Percentiles rank a stretch among this genome's conserved stretches.
phyloP scores from a whole-genome alignment of 2,113 vertebrate genomes.

The Rhinolophus ferrumequinum region DNA sequence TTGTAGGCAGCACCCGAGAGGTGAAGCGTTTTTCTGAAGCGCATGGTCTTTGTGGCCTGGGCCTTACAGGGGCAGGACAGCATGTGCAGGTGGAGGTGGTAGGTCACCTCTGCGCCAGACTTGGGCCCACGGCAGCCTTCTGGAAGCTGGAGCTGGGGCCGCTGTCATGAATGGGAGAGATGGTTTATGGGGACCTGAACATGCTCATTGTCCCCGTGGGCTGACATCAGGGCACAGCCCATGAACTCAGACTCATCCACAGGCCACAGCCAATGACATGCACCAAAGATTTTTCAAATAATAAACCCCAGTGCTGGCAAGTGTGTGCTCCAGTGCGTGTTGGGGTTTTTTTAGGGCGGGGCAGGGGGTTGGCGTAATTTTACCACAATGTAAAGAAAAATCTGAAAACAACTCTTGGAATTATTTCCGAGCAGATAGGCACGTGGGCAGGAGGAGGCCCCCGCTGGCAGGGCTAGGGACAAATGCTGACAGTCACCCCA shows the following conservation, averaged over 20 bases:
- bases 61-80: conserved; percentile 26
- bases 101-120: fast-evolving
- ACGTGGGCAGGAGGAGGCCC: not conserved
- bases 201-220: fast-evolving
- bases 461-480: not conserved
- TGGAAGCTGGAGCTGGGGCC: not conserved
- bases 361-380: not conserved
- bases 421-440: not conserved
- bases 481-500: not conserved
- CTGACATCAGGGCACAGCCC: not conserved
- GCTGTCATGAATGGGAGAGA: not conserved
- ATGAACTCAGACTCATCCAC: not conserved
- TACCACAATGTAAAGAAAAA: not conserved
- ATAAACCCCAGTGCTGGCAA: not conserved
- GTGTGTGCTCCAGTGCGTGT: fast-evolving
- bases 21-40: not conserved
- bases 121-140: not conserved
- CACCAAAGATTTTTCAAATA: not conserved
- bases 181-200: no score
- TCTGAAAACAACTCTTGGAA: not conserved
- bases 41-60: fast-evolving
- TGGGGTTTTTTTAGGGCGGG: not conserved
- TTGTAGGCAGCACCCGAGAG: conserved; percentile 77
- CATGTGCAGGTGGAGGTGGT: not conserved
- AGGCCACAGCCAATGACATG: not conserved